A percentile compares a stretch with the other conserved stretches of the same genome.
phyloP scores from a whole-genome alignment of 2,113 vertebrate genomes.

The Sturnira hondurensis region DNA sequence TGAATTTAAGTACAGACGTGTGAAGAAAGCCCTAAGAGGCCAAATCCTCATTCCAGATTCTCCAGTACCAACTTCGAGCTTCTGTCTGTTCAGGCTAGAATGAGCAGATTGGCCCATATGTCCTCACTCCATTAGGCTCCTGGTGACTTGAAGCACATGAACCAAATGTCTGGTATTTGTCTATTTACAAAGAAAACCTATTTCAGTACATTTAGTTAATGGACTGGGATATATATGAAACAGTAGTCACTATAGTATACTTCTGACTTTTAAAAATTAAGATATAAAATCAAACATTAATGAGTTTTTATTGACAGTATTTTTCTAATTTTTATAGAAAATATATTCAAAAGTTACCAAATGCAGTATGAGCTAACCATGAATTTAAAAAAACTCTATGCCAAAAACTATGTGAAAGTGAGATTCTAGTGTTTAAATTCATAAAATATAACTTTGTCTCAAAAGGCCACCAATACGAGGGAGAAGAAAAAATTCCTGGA shows the following conservation, averaged over 20 bases:
- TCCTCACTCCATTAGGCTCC: background rate
- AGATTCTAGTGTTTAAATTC: background rate
- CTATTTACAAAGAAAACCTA: background rate
- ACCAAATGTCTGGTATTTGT: background rate
- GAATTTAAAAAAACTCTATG: background rate
- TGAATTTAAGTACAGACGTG: background rate
- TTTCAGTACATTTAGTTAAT: background rate
- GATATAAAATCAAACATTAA: background rate
- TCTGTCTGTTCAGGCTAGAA: background rate
- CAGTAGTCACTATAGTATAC: background rate
- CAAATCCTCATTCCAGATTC: background rate
- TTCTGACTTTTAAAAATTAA: background rate
- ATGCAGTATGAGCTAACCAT: background rate
- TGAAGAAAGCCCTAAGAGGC: background rate
- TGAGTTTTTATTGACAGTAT: background rate
- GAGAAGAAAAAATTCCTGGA: conserved; percentile 41
- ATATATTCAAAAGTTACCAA: background rate
- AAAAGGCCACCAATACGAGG: conserved; percentile 48
- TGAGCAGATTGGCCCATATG: background rate
- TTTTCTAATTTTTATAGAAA: background rate
- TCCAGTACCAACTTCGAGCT: background rate
- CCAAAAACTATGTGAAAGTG: background rate
- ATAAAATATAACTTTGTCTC: conserved; percentile 29
- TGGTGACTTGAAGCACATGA: background rate
- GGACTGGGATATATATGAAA: background rate